Evolutionary conservation across 2,888 invertebrate species (phyloP).

Genomic region (Eupithecia vulgata): DNA sequence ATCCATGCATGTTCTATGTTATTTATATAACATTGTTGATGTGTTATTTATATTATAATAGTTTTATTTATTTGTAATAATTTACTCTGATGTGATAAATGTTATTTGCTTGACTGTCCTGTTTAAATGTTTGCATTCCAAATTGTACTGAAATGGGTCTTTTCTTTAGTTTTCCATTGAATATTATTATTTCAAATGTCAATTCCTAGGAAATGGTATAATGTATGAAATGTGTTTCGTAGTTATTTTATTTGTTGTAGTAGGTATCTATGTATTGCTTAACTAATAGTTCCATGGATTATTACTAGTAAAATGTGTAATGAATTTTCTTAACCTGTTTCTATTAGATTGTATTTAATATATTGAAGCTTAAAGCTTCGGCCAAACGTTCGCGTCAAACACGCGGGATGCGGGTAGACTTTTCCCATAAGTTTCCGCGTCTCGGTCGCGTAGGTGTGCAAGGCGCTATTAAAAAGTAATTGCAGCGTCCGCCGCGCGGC

Average conservation of each 20-base stretch:
- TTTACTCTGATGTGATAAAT: slow-evolving; percentile 33
- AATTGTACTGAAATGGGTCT: slow-evolving; percentile 52
- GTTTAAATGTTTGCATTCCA: slow-evolving; percentile 56
- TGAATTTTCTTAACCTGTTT: slow-evolving; percentile 1
- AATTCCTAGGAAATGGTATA: slow-evolving; percentile 32
- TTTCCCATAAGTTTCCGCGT: no score
- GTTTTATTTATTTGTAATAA: slow-evolving; percentile 22
- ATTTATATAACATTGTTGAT: background rate
- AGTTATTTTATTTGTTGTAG: background rate
- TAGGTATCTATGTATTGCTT: background rate
- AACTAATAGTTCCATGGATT: background rate
- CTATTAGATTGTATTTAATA: slow-evolving; percentile 25
- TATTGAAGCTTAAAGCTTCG: background rate
- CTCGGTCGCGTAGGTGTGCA: no score
- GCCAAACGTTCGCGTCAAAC: no score
- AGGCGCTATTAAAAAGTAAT: no score
- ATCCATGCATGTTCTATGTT: slow-evolving; percentile 16
- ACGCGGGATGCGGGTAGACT: no score
- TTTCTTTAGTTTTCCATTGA: slow-evolving; percentile 34
- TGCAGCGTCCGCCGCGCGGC: no score
- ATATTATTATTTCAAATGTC: slow-evolving; percentile 53
- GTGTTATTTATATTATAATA: slow-evolving; percentile 3
- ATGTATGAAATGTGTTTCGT: background rate
- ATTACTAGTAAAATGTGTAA: slow-evolving; percentile 14
- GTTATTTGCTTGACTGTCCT: slow-evolving; percentile 27